Base-by-base conservation (phyloP, 2,888 invertebrate species). In the Drosophila austrosaltans region DNA sequence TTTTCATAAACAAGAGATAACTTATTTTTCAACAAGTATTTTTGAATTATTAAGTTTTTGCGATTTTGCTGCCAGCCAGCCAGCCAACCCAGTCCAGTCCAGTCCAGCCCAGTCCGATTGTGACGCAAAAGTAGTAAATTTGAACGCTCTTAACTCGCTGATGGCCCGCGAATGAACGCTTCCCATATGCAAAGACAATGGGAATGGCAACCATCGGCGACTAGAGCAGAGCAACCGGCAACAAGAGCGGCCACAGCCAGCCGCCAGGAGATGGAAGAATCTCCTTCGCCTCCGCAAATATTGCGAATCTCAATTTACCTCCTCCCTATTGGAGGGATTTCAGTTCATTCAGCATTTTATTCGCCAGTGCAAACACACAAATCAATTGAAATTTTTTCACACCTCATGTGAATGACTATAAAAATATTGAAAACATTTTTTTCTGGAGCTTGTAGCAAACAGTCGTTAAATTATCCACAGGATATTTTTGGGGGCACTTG, bases 41-140 rank as follows among this genome's bases (percentile, higher is more conserved):
- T 76, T 30, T 80, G 78, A 87, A 77, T 84, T 82, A 84, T 82
- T 78, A 69, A 72, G 75, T 87, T 81, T 75, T 69, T 72, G 66
- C 62, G 62, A 53, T 59, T 36, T 58, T 12, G 6, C 12, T 12
- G 10, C 12, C 12, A 36, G 36, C 25, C 16, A 16, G 16, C 16
- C 16, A 16, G 16, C 16, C 16, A 16, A 20, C 20, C 7, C 44
- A 20, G 16, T 28, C 42, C 42, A 20, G 16, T 28, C 42, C 42
- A 44, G 20, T 20, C 42, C 28, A 16, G 16, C 16, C 16, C n/a
- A 12, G n/a, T 4, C 36, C 30, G 72, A 68, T 66, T 66, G 87
- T 87, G 84, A 85, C 87, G 84, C 84, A 85, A 76, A 57, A 77
- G 72, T 86, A 86, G 77, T 87, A 84, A 86, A 84, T 84, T 61